A percentile compares a stretch with the other conserved stretches of the same genome.
phyloP scores from a whole-genome alignment of 2,888 invertebrate species.

The Gymnocheta viridis region DNA sequence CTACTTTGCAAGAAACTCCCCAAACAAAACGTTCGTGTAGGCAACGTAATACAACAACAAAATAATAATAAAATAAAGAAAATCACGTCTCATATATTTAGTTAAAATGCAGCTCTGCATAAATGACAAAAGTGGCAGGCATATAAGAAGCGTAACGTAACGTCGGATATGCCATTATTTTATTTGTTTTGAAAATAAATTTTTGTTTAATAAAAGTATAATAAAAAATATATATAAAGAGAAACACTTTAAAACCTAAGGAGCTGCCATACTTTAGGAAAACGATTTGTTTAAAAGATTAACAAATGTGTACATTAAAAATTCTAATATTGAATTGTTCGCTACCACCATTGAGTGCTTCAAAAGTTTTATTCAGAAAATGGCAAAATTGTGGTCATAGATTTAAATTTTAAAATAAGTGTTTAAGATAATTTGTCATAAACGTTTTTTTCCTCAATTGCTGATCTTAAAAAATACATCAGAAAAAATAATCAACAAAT shows the following conservation, averaged over 20 bases:
- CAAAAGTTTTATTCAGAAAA: constrained; percentile 52
- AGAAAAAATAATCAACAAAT: constrained; percentile 46
- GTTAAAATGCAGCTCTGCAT: constrained; percentile 51
- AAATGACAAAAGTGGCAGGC: constrained; percentile 39
- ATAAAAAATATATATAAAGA: constrained; percentile 17
- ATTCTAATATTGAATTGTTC: constrained; percentile 28
- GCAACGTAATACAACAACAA: constrained; percentile 47
- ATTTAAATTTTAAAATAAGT: constrained; percentile 38
- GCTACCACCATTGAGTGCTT: constrained; percentile 48
- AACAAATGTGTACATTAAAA: constrained; percentile 61
- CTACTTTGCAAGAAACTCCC: constrained; percentile 30
- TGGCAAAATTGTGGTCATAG: constrained; percentile 62
- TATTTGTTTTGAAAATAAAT: constrained; percentile 47
- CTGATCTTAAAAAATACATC: background rate
- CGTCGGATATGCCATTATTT: constrained; percentile 57
- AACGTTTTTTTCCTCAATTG: background rate
- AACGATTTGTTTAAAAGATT: constrained; percentile 10
- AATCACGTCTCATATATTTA: constrained; percentile 20
- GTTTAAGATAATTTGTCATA: constrained; percentile 33
- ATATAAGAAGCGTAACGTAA: constrained; percentile 46
- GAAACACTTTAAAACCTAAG: constrained; percentile 23
- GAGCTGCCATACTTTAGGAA: constrained; percentile 60
- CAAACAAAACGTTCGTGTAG: constrained; percentile 36
- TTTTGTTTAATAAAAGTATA: constrained; percentile 40
- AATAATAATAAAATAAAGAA: constrained; percentile 36